Evolutionary conservation across 2,888 invertebrate genomes (phyloP).

Genomic region (Meghimatium bilineatum): DNA sequence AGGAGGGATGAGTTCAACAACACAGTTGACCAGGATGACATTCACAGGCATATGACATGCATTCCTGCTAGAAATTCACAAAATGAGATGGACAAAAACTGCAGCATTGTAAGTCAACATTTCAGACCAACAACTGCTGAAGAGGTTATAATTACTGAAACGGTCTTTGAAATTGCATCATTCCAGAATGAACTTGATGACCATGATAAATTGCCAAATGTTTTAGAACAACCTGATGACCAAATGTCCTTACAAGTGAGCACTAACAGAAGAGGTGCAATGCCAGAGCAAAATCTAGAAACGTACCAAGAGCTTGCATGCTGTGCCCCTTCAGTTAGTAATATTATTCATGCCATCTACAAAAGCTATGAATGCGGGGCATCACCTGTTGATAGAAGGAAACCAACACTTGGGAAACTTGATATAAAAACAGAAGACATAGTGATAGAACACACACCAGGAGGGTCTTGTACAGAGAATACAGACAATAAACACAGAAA

Average conservation of each 20-base stretch:
- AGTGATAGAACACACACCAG: neutral
- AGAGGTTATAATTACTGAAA: neutral
- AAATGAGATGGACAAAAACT: too few relatives aligned
- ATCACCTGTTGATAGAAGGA: too few relatives aligned
- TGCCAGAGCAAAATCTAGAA: neutral
- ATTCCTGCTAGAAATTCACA: neutral
- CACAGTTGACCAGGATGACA: neutral
- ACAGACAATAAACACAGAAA: neutral
- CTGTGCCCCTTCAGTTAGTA: neutral
- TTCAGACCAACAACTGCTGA: too few relatives aligned
- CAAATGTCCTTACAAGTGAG: neutral
- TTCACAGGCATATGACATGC: neutral
- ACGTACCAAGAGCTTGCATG: neutral
- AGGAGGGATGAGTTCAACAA: neutral
- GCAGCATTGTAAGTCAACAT: neutral
- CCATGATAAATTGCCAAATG: neutral
- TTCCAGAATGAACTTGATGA: neutral
- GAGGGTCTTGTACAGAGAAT: neutral
- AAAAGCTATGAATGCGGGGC: neutral
- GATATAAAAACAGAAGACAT: neutral
- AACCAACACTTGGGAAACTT: too few relatives aligned
- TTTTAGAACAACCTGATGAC: neutral
- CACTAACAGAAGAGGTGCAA: too few relatives aligned
- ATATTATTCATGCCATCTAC: constrained; percentile 20
- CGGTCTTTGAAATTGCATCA: neutral